These are phyloP conservation scores for Oryzaephilus surinamensis DNA, from an alignment of 1,140 invertebrate species.

Conservation along the genomic window DNA sequence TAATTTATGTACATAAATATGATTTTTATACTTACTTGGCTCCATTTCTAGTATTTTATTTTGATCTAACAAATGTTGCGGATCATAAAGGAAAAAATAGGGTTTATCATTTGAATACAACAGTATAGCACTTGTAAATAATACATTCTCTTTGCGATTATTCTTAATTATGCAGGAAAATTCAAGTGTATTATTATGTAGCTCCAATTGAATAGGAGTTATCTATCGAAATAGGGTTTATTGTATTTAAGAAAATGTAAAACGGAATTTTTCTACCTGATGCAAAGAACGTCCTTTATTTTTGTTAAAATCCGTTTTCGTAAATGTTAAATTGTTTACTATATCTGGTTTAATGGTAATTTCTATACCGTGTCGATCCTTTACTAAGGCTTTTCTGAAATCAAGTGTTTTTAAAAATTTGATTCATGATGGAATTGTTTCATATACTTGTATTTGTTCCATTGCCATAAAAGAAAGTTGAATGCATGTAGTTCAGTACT, in stretches of 20 bases:
- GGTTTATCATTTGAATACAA: background rate
- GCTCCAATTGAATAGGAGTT: background rate
- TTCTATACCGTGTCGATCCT: conserved; percentile 7
- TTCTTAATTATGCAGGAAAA: conserved; percentile 10
- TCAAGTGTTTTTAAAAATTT: no score
- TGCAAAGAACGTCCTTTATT: conserved; percentile 4
- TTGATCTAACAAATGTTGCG: no score
- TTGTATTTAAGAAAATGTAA: background rate
- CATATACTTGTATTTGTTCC: no score
- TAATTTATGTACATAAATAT: background rate
- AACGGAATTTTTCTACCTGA: background rate
- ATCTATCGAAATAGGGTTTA: no score
- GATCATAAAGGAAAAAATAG: conserved; percentile 5
- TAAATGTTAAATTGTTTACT: background rate
- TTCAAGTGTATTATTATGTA: conserved; percentile 4
- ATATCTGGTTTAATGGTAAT: background rate
- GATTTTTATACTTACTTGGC: conserved; percentile 6
- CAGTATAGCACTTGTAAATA: background rate
- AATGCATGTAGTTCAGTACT: no score
- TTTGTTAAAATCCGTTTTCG: background rate
- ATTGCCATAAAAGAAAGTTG: no score
- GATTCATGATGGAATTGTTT: no score
- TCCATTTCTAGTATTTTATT: conserved; percentile 3
- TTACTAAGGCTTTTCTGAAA: conserved; percentile 5
- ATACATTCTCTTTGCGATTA: background rate